Percentiles rank a stretch among this genome's conserved stretches.
Evolutionary conservation across 1,140 invertebrate genomes (phyloP).

Genomic region (Trachymyrmex cornetzi): DNA sequence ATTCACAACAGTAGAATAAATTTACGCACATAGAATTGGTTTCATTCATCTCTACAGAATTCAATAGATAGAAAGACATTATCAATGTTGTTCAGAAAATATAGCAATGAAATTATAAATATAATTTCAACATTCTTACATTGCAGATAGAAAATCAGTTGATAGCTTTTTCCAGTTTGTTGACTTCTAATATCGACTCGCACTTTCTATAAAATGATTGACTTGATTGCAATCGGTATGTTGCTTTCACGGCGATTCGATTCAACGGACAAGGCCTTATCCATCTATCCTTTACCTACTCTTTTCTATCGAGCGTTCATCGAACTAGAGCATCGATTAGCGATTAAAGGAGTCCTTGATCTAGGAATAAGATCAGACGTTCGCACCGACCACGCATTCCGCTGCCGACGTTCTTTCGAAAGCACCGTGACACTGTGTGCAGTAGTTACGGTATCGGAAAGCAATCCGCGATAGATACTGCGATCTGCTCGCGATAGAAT

Average conservation of each 20-base stretch:
- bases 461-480: slow-evolving; percentile 60
- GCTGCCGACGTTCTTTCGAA: slow-evolving; percentile 19
- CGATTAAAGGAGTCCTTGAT: slow-evolving; percentile 68
- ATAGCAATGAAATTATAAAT: not conserved
- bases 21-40: not conserved
- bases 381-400: slow-evolving; percentile 47
- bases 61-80: not conserved
- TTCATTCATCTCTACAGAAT: not conserved
- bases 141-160: not conserved
- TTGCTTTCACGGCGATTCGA: slow-evolving; percentile 31
- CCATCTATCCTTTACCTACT: slow-evolving; percentile 40
- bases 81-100: not conserved
- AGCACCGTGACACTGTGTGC: slow-evolving; percentile 55
- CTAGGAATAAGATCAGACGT: slow-evolving; percentile 65
- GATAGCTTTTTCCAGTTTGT: slow-evolving; percentile 7
- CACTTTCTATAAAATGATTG: slow-evolving; percentile 19
- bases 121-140: slow-evolving; percentile 1
- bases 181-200: not conserved
- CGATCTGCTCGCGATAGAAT: slow-evolving; percentile 65
- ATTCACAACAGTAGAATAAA: not conserved
- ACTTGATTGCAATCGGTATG: slow-evolving; percentile 25
- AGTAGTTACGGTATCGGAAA: slow-evolving; percentile 66
- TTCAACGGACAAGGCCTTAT: not conserved
- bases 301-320: slow-evolving; percentile 44
- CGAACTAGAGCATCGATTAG: slow-evolving; percentile 68